Evolutionary conservation across 2,797 vertebrate genomes (phyloP).

Genomic region (Gadopsis bispinosus): DNA sequence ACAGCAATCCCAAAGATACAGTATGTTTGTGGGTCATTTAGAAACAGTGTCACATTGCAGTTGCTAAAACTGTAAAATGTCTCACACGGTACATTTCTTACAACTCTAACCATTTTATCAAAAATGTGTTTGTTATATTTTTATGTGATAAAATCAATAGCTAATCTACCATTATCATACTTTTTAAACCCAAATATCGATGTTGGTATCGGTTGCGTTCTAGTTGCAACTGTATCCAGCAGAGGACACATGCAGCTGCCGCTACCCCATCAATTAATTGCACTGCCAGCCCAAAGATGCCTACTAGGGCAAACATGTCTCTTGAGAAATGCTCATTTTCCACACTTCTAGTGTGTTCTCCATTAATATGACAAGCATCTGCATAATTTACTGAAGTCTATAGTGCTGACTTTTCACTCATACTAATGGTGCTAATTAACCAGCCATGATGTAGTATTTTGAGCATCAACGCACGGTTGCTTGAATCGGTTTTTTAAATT

Average conservation of each 20-base stretch:
- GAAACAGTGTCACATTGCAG: not conserved
- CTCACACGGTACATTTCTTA: not conserved
- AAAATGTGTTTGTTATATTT: not conserved
- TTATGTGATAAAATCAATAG: not conserved
- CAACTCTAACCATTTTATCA: not conserved
- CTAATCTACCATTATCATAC: not conserved
- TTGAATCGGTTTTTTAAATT: conserved; percentile 11
- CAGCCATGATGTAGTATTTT: conserved; percentile 28
- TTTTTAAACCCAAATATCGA: not conserved
- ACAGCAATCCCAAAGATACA: not conserved
- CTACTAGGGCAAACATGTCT: conserved; percentile 33
- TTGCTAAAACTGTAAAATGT: not conserved
- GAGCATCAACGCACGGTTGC: not conserved
- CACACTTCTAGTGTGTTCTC: conserved; percentile 35
- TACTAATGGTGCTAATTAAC: conserved; percentile 57
- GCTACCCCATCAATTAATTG: conserved; percentile 29
- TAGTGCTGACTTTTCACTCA: conserved; percentile 56
- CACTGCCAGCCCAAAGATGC: conserved; percentile 34
- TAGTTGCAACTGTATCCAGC: conserved; percentile 1
- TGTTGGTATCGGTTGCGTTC: not conserved
- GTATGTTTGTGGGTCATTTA: not conserved
- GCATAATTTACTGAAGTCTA: conserved; percentile 44
- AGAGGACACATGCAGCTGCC: conserved; percentile 32
- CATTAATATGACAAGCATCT: conserved; percentile 59
- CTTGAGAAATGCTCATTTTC: conserved; percentile 50